Percentiles rank a stretch among this genome's conserved stretches.
These are phyloP conservation scores for Thaumetopoea pityocampa DNA, from an alignment of 1,140 invertebrate genomes.

Conservation along the genomic window DNA sequence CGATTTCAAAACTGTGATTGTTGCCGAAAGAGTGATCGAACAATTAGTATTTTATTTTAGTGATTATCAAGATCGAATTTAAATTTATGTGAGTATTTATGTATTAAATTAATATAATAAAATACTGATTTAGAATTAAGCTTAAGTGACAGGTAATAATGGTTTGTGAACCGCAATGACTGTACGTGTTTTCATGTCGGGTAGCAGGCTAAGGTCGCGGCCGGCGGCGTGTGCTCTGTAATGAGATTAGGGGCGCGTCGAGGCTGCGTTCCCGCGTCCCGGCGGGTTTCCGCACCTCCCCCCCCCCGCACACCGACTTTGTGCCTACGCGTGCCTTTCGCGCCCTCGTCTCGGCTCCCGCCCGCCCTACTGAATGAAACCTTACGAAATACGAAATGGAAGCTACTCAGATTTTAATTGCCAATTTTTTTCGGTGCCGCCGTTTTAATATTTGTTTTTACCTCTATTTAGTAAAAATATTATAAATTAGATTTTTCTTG, in stretches of 20 bases:
- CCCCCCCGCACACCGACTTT: background rate
- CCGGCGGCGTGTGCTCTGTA: slow-evolving; percentile 45
- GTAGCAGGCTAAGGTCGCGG: slow-evolving; percentile 46
- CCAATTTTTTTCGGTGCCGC: no score
- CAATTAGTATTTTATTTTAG: slow-evolving; percentile 6
- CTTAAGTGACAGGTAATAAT: slow-evolving; percentile 19
- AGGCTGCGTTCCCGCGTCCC: slow-evolving; percentile 33
- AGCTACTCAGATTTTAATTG: no score
- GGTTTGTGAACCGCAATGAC: slow-evolving; percentile 22
- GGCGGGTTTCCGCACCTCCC: slow-evolving; percentile 17
- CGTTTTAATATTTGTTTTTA: no score
- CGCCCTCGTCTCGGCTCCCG: slow-evolving; percentile 38
- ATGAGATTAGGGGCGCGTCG: slow-evolving; percentile 51
- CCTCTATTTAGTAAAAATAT: no score
- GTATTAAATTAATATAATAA: slow-evolving; percentile 4
- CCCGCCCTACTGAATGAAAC: slow-evolving; percentile 30
- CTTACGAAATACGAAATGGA: no score
- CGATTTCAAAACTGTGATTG: slow-evolving; percentile 24
- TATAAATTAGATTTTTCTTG: no score
- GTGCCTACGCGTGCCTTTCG: no score
- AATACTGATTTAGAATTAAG: background rate
- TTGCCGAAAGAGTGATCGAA: slow-evolving; percentile 11
- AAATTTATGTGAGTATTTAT: slow-evolving; percentile 21
- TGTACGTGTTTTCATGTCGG: slow-evolving; percentile 31
- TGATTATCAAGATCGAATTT: slow-evolving; percentile 6